phyloP scores from a whole-genome alignment of 2,113 vertebrate species.

The Xiphorhynchus elegans region DNA sequence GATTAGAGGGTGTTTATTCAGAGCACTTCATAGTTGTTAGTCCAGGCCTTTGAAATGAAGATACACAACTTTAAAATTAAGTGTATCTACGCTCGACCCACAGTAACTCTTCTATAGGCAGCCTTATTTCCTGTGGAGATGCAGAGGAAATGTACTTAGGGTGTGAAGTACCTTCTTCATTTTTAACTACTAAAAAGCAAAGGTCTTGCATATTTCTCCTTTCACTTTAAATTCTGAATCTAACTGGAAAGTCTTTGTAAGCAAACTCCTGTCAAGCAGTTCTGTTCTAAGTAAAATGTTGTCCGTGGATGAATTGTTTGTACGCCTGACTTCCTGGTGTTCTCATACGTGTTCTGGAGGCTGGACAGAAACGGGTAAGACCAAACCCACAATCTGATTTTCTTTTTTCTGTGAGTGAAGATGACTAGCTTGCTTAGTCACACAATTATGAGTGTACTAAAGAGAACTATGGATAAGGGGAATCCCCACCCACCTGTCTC shows the following conservation, averaged over 20 bases:
- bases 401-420: constrained; percentile 59
- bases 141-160: constrained; percentile 49
- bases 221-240: constrained; percentile 13
- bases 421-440: constrained; percentile 56
- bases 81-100: neutral
- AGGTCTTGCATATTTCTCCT: neutral
- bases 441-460: neutral
- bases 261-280: neutral
- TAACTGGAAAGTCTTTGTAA: constrained; percentile 22
- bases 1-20: neutral
- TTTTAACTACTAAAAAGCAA: constrained; percentile 1
- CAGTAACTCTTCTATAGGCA: neutral
- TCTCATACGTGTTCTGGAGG: neutral
- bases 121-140: constrained; percentile 53
- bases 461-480: constrained; percentile 33
- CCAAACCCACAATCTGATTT: constrained; percentile 32
- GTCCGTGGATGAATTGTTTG: neutral
- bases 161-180: neutral
- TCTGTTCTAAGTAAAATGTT: constrained; percentile 36
- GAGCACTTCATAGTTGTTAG: neutral
- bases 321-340: neutral
- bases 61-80: neutral
- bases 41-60: neutral
- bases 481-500: constrained; percentile 53
- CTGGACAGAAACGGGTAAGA: constrained; percentile 64